Evolutionary conservation across 2,888 invertebrate genomes (phyloP).

Genomic region (Euplexia lucipara): DNA sequence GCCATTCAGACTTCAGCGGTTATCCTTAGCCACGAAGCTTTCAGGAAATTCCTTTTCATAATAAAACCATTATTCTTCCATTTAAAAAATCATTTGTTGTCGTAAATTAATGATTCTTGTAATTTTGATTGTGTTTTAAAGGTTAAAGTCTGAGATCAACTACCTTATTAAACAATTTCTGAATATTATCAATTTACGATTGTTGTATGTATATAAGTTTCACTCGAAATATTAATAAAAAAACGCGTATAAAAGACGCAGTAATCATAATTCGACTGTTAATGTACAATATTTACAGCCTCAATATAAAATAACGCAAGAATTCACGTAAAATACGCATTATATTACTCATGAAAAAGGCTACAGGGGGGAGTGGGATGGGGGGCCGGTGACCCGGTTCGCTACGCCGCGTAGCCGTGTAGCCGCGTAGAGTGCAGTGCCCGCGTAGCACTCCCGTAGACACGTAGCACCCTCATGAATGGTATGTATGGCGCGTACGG

Average conservation of each 20-base stretch:
- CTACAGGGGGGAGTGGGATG: constrained; percentile 56
- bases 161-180: constrained; percentile 11
- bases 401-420: constrained; percentile 71
- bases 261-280: constrained; percentile 50
- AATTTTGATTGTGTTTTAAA: background rate
- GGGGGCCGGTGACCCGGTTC: constrained; percentile 83
- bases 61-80: background rate
- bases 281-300: constrained; percentile 49
- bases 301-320: constrained; percentile 50
- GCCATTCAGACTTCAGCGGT: constrained; percentile 45
- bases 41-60: constrained; percentile 23
- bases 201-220: too few relatives aligned
- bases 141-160: background rate
- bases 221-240: constrained; percentile 18
- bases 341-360: constrained; percentile 58
- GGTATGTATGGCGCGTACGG: constrained; percentile 58
- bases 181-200: constrained; percentile 19
- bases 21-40: constrained; percentile 23
- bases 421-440: constrained; percentile 83
- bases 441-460: constrained; percentile 77
- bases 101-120: background rate
- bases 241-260: constrained; percentile 32
- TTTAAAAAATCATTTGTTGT: background rate
- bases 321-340: constrained; percentile 60
- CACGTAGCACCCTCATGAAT: constrained; percentile 69